Evolutionary conservation across 1,140 invertebrate species (phyloP).

Genomic region (Vanessa tameamea): DNA sequence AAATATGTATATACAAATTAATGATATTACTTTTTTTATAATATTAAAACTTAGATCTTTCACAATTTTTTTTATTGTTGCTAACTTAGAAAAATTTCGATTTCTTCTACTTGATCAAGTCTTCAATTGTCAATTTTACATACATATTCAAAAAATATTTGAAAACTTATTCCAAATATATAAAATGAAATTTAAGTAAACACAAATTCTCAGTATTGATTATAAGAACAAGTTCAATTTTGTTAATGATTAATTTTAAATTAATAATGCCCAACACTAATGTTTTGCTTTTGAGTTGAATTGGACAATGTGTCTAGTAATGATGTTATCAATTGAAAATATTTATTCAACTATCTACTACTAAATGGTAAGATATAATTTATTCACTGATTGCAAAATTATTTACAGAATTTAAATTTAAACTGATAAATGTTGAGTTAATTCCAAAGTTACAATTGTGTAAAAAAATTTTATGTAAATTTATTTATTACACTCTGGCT

Average conservation of each 20-base stretch:
- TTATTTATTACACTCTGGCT: constrained; percentile 8
- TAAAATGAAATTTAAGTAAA: background rate
- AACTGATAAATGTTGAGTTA: background rate
- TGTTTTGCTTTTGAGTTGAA: background rate
- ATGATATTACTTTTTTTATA: constrained; percentile 47
- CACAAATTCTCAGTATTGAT: background rate
- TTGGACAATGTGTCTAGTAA: background rate
- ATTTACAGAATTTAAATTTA: background rate
- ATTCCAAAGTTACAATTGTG: background rate
- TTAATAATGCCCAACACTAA: background rate
- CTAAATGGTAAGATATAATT: background rate
- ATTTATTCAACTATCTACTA: background rate
- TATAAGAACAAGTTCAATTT: background rate
- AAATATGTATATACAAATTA: constrained; percentile 77
- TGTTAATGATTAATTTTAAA: background rate
- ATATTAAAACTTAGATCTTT: constrained; percentile 38
- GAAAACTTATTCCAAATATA: too few relatives aligned
- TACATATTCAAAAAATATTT: constrained; percentile 12
- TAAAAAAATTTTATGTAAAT: constrained; percentile 1
- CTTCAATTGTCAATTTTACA: constrained; percentile 13
- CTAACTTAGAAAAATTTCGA: constrained; percentile 22
- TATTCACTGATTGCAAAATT: background rate
- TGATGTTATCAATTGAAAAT: background rate
- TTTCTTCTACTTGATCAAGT: background rate
- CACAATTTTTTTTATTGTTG: constrained; percentile 33